Base-by-base conservation (phyloP, 1,140 invertebrate species). In the Bicyclus anynana region DNA sequence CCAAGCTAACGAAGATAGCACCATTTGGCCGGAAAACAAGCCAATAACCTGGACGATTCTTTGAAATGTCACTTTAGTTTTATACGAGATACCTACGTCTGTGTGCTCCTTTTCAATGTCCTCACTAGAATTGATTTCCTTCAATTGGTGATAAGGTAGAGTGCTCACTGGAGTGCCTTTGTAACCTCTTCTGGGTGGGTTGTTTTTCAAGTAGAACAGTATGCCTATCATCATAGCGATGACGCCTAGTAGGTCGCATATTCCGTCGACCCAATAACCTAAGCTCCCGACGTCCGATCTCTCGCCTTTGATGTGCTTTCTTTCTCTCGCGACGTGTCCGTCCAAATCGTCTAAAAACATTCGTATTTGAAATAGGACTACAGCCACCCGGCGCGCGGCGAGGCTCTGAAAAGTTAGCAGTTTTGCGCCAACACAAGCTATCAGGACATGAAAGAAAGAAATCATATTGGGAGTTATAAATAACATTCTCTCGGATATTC, bases 311-410 rank as follows among this genome's bases (percentile, higher is more conserved):
- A 94, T 91, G 72, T 93, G 90, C 67, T 92, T 93, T 37, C 91
- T 89, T 14, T 91, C 91, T 53, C 95, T 90, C 1, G 94, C 94
- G 5, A 96, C 93, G 69, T 94, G 93, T 0, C 95, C 95, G 72
- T 96, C 95, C 47, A 96, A 71, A 71, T 95, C 94, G 69, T 96
- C 95, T 18, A 95, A 65, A 80, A 94, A 95, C 54, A 94, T 94
- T 52, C 95, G 86, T 5, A 95, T 76, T 84, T 95, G 93, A 74
- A 95, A 96, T 4, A 95, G 69, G 4, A 94, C 73, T 1, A 95
- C 92, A 0, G 93, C 94, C 0, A 95, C 49, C 12, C 94, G 89
- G 27, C 95, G 80, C 27, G 92, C 91, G 2, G 90, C 89, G 18
- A 95, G 76, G 62, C 91, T 93, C 67, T 93, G 93, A 53, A 91